phyloP scores from a whole-genome alignment of 2,888 invertebrate genomes.

The Drosophila merina region DNA sequence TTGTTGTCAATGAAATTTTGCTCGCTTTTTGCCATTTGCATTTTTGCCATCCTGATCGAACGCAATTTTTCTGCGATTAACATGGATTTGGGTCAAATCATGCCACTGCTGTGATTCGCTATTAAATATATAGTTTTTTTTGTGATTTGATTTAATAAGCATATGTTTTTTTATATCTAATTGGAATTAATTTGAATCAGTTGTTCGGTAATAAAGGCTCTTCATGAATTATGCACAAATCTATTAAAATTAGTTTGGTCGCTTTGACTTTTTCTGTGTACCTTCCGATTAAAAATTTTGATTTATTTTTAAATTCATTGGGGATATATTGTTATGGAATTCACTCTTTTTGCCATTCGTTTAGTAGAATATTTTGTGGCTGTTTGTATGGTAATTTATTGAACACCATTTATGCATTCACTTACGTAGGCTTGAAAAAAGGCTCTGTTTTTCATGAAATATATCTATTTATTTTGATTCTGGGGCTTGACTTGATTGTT shows the following conservation, averaged over 20 bases:
- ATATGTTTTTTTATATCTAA: conserved; percentile 22
- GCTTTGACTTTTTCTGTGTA: neutral
- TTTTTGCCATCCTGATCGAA: conserved; percentile 16
- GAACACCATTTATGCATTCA: neutral
- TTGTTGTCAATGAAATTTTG: conserved; percentile 32
- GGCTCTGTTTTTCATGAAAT: neutral
- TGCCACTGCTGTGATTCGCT: neutral
- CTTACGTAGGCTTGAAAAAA: conserved; percentile 3
- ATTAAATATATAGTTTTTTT: conserved; percentile 3
- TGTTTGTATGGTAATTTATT: conserved; percentile 19
- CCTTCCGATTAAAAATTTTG: conserved; percentile 31
- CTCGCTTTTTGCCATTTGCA: conserved; percentile 32
- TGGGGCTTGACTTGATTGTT: neutral
- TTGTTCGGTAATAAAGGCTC: neutral
- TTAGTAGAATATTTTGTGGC: conserved; percentile 3
- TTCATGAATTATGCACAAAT: conserved; percentile 21
- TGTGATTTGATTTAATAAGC: conserved; percentile 11
- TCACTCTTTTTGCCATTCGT: conserved; percentile 13
- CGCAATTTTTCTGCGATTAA: conserved; percentile 24
- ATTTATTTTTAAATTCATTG: conserved; percentile 22
- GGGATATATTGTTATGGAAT: conserved; percentile 6
- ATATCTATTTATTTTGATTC: neutral
- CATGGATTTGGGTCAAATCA: conserved; percentile 35
- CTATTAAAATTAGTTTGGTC: conserved; percentile 13
- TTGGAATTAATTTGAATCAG: conserved; percentile 32